Evolutionary conservation across 2,888 invertebrate genomes (phyloP).

Genomic region (Phytoseiulus persimilis): DNA sequence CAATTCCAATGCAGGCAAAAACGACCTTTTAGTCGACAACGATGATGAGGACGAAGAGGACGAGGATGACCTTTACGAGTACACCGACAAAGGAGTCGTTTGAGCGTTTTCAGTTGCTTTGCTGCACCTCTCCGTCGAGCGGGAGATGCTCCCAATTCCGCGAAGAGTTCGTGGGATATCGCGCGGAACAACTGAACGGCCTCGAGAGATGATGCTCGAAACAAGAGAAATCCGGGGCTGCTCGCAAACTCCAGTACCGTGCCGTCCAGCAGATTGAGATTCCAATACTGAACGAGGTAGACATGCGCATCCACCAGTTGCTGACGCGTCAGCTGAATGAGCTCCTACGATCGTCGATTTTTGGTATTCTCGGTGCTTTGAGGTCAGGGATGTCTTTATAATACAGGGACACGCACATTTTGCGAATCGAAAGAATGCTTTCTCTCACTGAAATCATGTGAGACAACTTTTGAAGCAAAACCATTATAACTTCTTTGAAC

Average conservation of each 20-base stretch:
- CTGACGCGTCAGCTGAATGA: background rate
- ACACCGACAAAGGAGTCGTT: constrained; percentile 31
- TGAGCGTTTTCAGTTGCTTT: background rate
- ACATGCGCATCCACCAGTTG: background rate
- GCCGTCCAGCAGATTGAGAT: background rate
- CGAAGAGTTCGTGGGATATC: too few relatives aligned
- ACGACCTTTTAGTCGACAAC: constrained; percentile 36
- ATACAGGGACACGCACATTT: background rate
- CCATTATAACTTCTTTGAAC: background rate
- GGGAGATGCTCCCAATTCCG: too few relatives aligned
- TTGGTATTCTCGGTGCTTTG: background rate
- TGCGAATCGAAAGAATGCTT: background rate
- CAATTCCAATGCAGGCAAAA: constrained; percentile 23
- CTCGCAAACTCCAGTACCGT: background rate
- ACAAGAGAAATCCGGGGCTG: background rate
- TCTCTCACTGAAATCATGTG: background rate
- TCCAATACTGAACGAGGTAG: background rate
- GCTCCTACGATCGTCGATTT: background rate
- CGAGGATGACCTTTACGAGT: constrained; percentile 30
- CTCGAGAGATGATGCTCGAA: background rate
- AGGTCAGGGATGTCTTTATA: background rate
- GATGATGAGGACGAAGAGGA: constrained; percentile 23
- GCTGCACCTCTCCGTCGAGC: too few relatives aligned
- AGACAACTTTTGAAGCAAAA: background rate
- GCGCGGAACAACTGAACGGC: too few relatives aligned